phyloP scores from a whole-genome alignment of 2,797 vertebrate genomes.

The Octomys mimax region DNA sequence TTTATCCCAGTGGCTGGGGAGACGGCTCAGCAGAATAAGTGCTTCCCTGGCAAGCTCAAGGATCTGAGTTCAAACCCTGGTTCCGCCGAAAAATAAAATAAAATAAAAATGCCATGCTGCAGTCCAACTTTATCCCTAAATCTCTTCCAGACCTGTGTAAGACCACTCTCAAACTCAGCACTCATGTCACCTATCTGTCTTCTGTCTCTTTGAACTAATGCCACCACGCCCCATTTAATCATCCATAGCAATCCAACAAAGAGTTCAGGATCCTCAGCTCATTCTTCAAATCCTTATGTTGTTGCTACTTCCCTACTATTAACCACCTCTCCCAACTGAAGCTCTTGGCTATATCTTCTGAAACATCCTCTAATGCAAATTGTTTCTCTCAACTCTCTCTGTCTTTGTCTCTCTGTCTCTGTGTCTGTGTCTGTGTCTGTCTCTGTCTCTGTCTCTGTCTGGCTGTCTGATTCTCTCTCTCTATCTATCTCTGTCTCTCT shows the following conservation, averaged over 20 bases:
- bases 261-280: neutral
- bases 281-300: neutral
- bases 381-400: neutral
- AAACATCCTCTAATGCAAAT: neutral
- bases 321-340: neutral
- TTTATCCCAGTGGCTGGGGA: too few species aligned
- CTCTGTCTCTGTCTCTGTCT: too few species aligned
- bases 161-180: neutral
- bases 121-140: neutral
- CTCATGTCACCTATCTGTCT: neutral
- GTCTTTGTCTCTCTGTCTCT: neutral
- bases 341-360: neutral
- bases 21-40: too few species aligned
- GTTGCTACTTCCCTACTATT: neutral
- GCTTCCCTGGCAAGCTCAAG: too few species aligned
- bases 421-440: too few species aligned
- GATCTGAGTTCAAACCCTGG: too few species aligned
- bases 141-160: neutral
- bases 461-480: too few species aligned
- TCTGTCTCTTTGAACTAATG: neutral
- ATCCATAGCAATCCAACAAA: neutral
- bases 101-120: too few species aligned
- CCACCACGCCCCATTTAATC: neutral
- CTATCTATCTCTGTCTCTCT: too few species aligned
- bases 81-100: too few species aligned